A percentile compares a stretch with the other conserved stretches of the same genome.
Evolutionary conservation across 2,797 vertebrate genomes (phyloP).

Genomic region (Tenualosa thibaudeaui): DNA sequence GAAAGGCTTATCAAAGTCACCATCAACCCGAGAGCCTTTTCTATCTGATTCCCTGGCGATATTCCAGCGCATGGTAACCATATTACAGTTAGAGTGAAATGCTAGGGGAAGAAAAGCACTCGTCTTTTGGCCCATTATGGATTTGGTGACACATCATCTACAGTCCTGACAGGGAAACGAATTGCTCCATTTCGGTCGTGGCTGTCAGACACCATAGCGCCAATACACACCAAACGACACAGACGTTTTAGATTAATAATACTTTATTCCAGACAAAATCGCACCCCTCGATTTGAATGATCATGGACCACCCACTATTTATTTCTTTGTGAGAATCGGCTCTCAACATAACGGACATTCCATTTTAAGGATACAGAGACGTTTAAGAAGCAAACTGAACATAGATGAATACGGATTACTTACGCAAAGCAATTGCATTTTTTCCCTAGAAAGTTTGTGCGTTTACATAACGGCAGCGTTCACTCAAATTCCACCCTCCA

Average conservation of each 20-base stretch:
- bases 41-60: background rate
- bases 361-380: background rate
- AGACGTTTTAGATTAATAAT: background rate
- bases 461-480: background rate
- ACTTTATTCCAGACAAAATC: slow-evolving; percentile 6
- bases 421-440: background rate
- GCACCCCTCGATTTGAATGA: background rate
- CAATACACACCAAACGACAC: background rate
- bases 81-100: background rate
- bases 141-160: background rate
- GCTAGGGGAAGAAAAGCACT: background rate
- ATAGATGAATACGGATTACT: background rate
- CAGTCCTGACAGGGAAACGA: background rate
- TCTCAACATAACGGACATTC: background rate
- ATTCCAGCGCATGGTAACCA: background rate
- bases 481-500: background rate
- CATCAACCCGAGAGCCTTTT: background rate
- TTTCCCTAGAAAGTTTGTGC: background rate
- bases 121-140: background rate
- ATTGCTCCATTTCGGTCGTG: background rate
- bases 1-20: slow-evolving; percentile 55
- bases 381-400: background rate
- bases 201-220: background rate
- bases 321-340: background rate
- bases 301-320: background rate